Evolutionary conservation across 2,797 vertebrate genomes (phyloP), one percentile per base, ranked within the genome.

Genomic region (Poecilia wingei): DNA sequence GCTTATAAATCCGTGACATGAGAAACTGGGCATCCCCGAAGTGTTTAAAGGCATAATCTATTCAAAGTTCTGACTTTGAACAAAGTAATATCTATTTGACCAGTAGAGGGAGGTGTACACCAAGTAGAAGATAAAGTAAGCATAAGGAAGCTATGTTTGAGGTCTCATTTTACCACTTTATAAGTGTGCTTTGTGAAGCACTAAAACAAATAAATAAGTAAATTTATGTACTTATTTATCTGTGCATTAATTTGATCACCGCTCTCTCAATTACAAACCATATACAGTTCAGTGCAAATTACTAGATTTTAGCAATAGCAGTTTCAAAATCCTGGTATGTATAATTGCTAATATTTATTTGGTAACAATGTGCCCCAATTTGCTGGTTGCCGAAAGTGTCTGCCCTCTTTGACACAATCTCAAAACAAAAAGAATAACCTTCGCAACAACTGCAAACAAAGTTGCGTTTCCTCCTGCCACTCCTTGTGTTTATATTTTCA

Each of bases 401-500:
- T 22, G 8, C 71, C 22, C 2, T 72, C 25, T 64, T 82, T 41
- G 47, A 36, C 33, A 68, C 64, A 82, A 75, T 77, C 61, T 72
- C 28, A 55, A 73, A 47, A 71, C 33, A 74, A 72, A 72, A 13
- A 75, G 55, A 46, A 78, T 72, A 31, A 70, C 13, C 68, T 31
- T 59, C 0, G 72, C 10, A 4, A 59, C 20, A 75, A 36, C 69
- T 74, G 20, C n/a, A 59, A 51, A 80, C 82, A 78, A 79, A 75
- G 74, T 69, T 47, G 72, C 28, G 77, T 79, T 83, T 86, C n/a
- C 72, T 73, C 78, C 55, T 61, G 77, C n/a, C 83, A 87, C 74
- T 87, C 70, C 84, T 79, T 82, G 64, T 76, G 80, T 77, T 72
- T 82, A 82, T 86, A 66, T 90, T 91, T 93, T 93, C 90, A 89